Base-by-base conservation (phyloP, 2,797 vertebrate species). In the Pagetopsis macropterus region DNA sequence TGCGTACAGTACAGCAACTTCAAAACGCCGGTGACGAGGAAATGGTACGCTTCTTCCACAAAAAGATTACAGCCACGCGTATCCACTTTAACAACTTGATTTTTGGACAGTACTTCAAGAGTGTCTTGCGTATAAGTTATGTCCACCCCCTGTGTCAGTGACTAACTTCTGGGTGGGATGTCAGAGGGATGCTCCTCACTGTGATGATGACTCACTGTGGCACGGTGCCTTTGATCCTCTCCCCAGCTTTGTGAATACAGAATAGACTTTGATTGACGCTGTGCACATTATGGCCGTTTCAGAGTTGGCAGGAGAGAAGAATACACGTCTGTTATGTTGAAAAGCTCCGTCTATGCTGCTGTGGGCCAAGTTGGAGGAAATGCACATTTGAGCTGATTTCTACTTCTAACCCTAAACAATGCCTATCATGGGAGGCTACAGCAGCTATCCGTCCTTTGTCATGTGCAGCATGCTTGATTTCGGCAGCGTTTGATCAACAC, bases 241-340 rank as follows among this genome's bases (percentile, higher is more conserved):
- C 82, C 70, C 68, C 78, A 50, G 88, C 90, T 92, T 89, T 89
- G 85, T 88, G 90, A 90, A 91, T 92, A 92, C 85, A 92, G 85
- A 90, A 93, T 89, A 70, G 77, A 59, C 82, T 87, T 79, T 85
- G 89, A 93, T 88, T 92, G 92, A 93, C 84, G 77, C 83, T 46
- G 73, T 16, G 33, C 79, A 77, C 87, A 90, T 92, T 90, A 86
- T 67, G 82, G 78, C 81, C 83, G 59, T 86, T 85, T 83, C 81
- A 86, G 79, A 85, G 85, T 80, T 84, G 84, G 85, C 87, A 87
- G 78, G 65, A 81, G 79, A 83, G 82, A 90, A 89, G 91, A 87
- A 87, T 76, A 81, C 73, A 70, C 11, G 86, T 87, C 78, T 90
- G 78, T 90, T 87, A 91, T 70, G 71, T 74, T 86, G 82, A 89